Evolutionary conservation across 2,888 invertebrate species (phyloP).

Genomic region (Platycnemis pennipes): DNA sequence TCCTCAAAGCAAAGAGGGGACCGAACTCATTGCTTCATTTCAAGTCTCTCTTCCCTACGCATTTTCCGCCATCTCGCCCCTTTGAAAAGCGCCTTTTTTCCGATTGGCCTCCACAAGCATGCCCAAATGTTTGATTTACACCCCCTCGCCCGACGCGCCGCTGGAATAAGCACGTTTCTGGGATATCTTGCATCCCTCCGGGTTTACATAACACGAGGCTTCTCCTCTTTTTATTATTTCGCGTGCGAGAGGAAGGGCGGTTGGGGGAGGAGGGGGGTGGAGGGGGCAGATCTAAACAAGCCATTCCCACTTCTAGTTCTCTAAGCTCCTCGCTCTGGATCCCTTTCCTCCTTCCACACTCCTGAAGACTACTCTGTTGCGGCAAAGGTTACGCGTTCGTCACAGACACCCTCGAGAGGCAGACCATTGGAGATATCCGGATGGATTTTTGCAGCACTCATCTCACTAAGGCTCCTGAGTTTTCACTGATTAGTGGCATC

Average conservation of each 20-base stretch:
- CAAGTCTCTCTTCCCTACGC: neutral
- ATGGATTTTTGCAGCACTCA: neutral
- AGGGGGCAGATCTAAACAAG: neutral
- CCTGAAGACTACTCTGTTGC: neutral
- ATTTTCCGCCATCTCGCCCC: neutral
- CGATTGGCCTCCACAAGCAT: neutral
- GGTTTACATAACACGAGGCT: neutral
- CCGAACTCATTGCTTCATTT: neutral
- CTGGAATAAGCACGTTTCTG: constrained; percentile 8
- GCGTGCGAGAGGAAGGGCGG: too few relatives aligned
- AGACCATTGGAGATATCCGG: neutral
- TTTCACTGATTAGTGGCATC: neutral
- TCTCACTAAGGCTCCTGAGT: neutral
- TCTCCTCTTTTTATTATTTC: neutral
- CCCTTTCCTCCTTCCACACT: neutral
- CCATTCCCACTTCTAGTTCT: neutral
- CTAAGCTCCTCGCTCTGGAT: neutral
- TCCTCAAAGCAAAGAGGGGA: neutral
- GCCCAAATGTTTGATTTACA: neutral
- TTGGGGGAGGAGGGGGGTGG: too few relatives aligned
- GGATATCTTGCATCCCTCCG: neutral
- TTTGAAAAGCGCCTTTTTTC: neutral
- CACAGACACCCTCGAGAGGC: neutral
- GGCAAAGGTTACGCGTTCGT: neutral
- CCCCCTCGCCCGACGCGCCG: neutral